phyloP scores from a whole-genome alignment of 1,140 invertebrate species.

The Drosophila novamexicana region DNA sequence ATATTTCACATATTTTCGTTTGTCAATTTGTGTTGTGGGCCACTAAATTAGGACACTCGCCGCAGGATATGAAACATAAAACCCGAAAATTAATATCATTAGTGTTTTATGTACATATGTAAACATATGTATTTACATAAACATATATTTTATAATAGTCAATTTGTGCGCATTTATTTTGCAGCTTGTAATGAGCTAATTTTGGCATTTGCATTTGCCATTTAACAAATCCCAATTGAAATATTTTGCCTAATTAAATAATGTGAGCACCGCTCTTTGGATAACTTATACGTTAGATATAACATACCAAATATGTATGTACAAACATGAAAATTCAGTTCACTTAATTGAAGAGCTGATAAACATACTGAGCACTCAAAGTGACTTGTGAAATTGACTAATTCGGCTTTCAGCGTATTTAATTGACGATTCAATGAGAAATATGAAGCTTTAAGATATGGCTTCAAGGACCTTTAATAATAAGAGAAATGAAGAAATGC shows the following conservation, averaged over 20 bases:
- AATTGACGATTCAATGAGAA: not conserved
- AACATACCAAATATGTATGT: not conserved
- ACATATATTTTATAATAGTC: slow-evolving; percentile 2
- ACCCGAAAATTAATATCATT: slow-evolving; percentile 27
- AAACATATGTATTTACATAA: slow-evolving; percentile 6
- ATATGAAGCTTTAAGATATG: no score
- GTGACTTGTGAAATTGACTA: not conserved
- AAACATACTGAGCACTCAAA: not conserved
- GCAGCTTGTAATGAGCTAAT: slow-evolving; percentile 52
- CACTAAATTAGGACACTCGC: slow-evolving; percentile 33
- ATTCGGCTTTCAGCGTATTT: not conserved
- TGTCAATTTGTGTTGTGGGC: slow-evolving; percentile 22
- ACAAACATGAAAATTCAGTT: not conserved
- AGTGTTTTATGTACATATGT: slow-evolving; percentile 19
- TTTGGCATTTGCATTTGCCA: slow-evolving; percentile 25
- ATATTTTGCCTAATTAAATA: slow-evolving; percentile 51
- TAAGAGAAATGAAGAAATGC: no score
- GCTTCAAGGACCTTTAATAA: no score
- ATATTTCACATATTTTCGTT: slow-evolving; percentile 25
- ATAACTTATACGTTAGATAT: slow-evolving; percentile 13
- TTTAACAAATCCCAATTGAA: slow-evolving; percentile 9
- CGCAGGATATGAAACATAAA: slow-evolving; percentile 36
- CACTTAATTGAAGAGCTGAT: slow-evolving; percentile 1
- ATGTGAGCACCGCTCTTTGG: slow-evolving; percentile 10
- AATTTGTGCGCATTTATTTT: slow-evolving; percentile 28